Evolutionary conservation across 2,888 invertebrate species (phyloP).

Genomic region (Nasonovia ribisnigri): DNA sequence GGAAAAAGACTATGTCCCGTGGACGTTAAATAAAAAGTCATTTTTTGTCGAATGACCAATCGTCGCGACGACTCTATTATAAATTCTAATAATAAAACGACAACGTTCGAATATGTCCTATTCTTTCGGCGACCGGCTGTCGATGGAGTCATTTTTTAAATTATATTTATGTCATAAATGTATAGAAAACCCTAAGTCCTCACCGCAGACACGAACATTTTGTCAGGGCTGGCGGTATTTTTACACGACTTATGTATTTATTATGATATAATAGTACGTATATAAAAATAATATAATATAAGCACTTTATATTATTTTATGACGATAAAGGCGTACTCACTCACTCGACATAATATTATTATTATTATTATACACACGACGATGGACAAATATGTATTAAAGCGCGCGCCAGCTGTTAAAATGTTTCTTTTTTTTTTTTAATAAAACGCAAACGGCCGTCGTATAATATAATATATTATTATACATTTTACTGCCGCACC

Average conservation of each 20-base stretch:
- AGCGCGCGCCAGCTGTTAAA: background rate
- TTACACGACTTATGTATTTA: background rate
- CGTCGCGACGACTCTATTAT: background rate
- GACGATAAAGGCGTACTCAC: background rate
- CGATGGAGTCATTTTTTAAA: background rate
- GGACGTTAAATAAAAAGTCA: background rate
- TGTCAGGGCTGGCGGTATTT: background rate
- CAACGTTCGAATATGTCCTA: background rate
- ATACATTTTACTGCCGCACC: background rate
- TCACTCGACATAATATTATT: background rate
- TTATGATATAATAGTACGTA: background rate
- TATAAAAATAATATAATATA: background rate
- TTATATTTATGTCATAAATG: too few species aligned
- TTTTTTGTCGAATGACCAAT: background rate
- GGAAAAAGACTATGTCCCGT: background rate
- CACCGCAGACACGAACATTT: background rate
- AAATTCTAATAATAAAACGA: background rate
- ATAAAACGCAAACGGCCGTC: background rate
- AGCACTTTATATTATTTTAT: background rate
- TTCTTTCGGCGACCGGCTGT: background rate
- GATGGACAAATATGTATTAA: background rate
- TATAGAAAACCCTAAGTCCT: background rate
- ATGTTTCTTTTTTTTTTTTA: background rate
- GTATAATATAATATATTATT: background rate
- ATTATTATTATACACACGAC: background rate